These are phyloP conservation scores for Chromoteleia sp. DNA, from an alignment of 2,888 invertebrate genomes.

Conservation along the genomic window DNA sequence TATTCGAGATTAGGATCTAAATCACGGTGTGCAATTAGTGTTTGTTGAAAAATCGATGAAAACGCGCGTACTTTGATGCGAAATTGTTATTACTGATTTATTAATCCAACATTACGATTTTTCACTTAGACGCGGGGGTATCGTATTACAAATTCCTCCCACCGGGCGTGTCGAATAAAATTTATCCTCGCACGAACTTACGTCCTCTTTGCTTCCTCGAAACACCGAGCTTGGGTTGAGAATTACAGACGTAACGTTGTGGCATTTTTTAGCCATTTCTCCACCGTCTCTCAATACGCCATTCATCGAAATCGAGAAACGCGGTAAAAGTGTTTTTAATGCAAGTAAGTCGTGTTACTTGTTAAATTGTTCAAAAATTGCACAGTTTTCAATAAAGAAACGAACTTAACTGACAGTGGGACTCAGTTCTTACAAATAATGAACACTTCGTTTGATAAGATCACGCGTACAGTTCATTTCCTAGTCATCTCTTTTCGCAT, in stretches of 20 bases:
- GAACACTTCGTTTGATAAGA: constrained; percentile 42
- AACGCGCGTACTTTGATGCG: constrained; percentile 8
- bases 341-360: constrained; percentile 51
- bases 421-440: constrained; percentile 51
- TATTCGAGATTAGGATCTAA: constrained; percentile 22
- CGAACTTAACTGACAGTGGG: constrained; percentile 42
- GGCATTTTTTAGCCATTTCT: constrained; percentile 34
- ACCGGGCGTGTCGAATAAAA: constrained; percentile 77
- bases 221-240: constrained; percentile 46
- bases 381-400: constrained; percentile 30
- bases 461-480: constrained; percentile 51
- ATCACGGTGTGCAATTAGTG: constrained; percentile 17
- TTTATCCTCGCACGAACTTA: constrained; percentile 73
- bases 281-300: constrained; percentile 39
- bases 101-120: constrained; percentile 27
- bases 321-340: constrained; percentile 42
- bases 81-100: constrained; percentile 33
- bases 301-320: constrained; percentile 46
- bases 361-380: constrained; percentile 19
- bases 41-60: background rate
- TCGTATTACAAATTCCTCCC: constrained; percentile 69
- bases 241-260: constrained; percentile 58
- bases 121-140: constrained; percentile 28
- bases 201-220: constrained; percentile 64
- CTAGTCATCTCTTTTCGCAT: too few species aligned